A percentile compares a stretch with the other conserved stretches of the same genome.
phyloP scores from a whole-genome alignment of 2,888 invertebrate genomes.

The Drosophila paranaensis region DNA sequence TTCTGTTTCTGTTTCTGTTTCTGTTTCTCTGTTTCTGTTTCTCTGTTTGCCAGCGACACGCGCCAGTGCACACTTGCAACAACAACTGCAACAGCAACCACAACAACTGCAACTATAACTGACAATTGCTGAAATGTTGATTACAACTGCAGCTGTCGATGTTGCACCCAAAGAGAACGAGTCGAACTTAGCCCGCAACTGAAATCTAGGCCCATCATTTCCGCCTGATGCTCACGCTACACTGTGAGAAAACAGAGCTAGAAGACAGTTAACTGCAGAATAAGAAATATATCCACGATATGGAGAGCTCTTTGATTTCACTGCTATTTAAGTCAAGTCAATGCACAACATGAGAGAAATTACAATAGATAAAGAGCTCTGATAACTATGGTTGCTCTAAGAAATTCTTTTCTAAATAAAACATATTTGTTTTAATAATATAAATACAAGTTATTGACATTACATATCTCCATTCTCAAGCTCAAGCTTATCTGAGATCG shows the following conservation, averaged over 20 bases:
- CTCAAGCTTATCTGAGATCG: too few relatives aligned
- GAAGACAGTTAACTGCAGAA: too few relatives aligned
- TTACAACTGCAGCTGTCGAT: conserved; percentile 47
- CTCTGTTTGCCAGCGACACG: conserved; percentile 61
- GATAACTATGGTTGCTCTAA: too few relatives aligned
- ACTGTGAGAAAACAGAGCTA: conserved; percentile 7
- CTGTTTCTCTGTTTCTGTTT: conserved; percentile 31
- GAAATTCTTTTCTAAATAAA: background rate
- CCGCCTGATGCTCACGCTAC: conserved; percentile 40
- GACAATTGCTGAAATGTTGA: conserved; percentile 77
- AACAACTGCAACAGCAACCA: conserved; percentile 12
- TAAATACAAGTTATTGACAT: background rate
- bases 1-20: conserved; percentile 27
- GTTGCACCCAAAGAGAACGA: conserved; percentile 22
- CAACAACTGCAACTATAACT: conserved; percentile 35
- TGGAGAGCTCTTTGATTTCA: too few relatives aligned
- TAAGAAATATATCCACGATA: too few relatives aligned
- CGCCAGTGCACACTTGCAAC: conserved; percentile 59
- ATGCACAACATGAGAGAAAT: too few relatives aligned
- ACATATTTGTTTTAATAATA: background rate
- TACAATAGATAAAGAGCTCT: background rate
- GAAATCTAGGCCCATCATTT: conserved; percentile 69
- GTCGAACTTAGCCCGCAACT: conserved; percentile 7
- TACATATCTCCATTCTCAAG: too few relatives aligned
- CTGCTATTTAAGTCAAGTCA: too few relatives aligned